These are phyloP conservation scores for Phlogophora meticulosa DNA, from an alignment of 2,888 invertebrate species.

Conservation along the genomic window DNA sequence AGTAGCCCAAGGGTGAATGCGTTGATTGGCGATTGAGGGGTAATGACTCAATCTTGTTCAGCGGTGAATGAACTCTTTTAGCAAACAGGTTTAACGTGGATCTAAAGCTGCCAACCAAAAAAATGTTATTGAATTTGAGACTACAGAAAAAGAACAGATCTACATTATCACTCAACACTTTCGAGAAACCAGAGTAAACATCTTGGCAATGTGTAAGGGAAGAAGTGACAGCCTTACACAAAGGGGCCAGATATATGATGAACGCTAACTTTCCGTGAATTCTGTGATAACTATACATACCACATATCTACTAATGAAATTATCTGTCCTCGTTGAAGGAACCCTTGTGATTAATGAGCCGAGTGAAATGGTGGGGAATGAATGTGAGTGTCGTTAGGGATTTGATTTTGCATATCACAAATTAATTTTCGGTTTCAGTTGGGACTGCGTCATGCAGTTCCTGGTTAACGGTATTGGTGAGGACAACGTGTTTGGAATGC, in stretches of 20 bases:
- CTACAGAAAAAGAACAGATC: neutral
- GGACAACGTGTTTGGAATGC: neutral
- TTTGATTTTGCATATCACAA: conserved; percentile 77
- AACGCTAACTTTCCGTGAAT: conserved; percentile 79
- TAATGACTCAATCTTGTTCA: conserved; percentile 36
- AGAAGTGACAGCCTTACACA: conserved; percentile 77
- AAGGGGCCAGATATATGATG: conserved; percentile 87
- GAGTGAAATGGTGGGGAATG: conserved; percentile 79
- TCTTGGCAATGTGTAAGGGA: conserved; percentile 65
- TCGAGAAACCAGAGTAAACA: conserved; percentile 58
- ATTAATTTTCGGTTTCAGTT: conserved; percentile 73
- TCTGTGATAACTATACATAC: conserved; percentile 69
- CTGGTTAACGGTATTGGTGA: conserved; percentile 36
- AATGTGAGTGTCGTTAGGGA: conserved; percentile 77
- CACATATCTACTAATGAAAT: conserved; percentile 83
- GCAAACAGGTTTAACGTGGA: conserved; percentile 27
- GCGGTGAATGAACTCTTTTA: conserved; percentile 46
- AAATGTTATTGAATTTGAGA: neutral
- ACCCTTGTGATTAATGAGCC: conserved; percentile 79
- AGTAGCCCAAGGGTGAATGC: conserved; percentile 69
- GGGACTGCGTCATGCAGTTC: conserved; percentile 29
- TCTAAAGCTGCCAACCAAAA: neutral
- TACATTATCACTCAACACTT: conserved; percentile 16
- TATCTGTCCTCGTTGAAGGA: conserved; percentile 80
- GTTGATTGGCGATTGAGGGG: conserved; percentile 64